Evolutionary conservation across 2,797 vertebrate genomes (phyloP), one percentile per base, ranked within the genome.

Genomic region (Enteromius paludinosus): DNA sequence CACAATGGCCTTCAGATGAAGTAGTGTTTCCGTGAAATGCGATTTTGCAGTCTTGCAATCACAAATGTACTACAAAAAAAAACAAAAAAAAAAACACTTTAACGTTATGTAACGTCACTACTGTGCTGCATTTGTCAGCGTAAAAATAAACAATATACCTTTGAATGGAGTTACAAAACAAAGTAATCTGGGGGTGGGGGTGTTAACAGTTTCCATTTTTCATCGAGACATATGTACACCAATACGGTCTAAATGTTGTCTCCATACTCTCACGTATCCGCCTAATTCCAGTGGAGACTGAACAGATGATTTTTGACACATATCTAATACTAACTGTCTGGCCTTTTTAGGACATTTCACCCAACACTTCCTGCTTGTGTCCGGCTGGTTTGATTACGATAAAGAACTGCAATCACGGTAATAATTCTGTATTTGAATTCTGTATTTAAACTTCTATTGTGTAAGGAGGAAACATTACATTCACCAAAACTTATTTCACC

Each of bases 231-330:
- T 33, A 65, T 38, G 59, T 17, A 15, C 10, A 17, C 23, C 12
- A 38, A 49, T 28, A 14, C 17, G 54, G 35, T 64, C 12, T 30
- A 56, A 69, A 69, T 64, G 30, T 54, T 47, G 45, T 43, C 61
- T 88, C 89, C 89, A 88, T 87, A 85, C 91, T 88, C 92, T 92
- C 89, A 90, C 85, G 74, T 87, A 89, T 93, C 93, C 87, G 68
- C 87, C 91, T 93, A 90, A 90, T 91, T 91, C 86, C 90, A 92
- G 92, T 92, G 90, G 88, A 92, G 84, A 83, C 92, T 94, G 91
- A 92, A 94, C 92, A 92, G 95, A 93, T 95, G 91, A 95, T 94
- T 93, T 96, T 91, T 95, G 94, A 95, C 91, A 93, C 93, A 89
- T 93, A 87, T 94, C 91, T 94, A 92, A 93, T 94, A 92, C 91